Evolutionary conservation across 2,113 vertebrate genomes (phyloP).

Genomic region (Elaphurus davidianus): DNA sequence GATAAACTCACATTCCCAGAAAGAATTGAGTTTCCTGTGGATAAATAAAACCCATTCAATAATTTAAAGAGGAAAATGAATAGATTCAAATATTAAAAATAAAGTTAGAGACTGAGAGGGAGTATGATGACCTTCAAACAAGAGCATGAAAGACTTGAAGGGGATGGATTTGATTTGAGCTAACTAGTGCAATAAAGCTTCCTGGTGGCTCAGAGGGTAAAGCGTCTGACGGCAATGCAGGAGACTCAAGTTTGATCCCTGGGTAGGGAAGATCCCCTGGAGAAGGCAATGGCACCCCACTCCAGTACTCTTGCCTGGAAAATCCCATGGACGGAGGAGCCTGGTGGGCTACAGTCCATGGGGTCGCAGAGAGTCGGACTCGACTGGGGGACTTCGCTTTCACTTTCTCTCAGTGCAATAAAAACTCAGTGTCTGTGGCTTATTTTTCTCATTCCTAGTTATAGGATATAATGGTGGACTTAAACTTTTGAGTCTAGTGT

Average conservation of each 20-base stretch:
- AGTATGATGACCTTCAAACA: neutral
- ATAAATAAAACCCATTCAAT: neutral
- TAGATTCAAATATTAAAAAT: neutral
- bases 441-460: neutral
- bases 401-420: too few species aligned
- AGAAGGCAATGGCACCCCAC: too few species aligned
- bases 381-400: too few species aligned
- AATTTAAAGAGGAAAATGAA: neutral
- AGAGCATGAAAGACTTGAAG: neutral
- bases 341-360: too few species aligned
- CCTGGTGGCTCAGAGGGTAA: too few species aligned
- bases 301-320: too few species aligned
- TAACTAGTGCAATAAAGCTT: neutral
- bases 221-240: too few species aligned
- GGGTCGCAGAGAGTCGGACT: too few species aligned
- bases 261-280: too few species aligned
- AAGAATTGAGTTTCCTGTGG: neutral
- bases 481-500: neutral
- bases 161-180: neutral
- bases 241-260: too few species aligned
- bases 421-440: neutral
- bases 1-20: neutral
- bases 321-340: too few species aligned
- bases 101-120: neutral
- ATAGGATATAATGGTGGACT: neutral